A percentile compares a stretch with the other conserved stretches of the same genome.
Evolutionary conservation across 2,113 vertebrate species (phyloP).

Genomic region (Cricetomys ansorgei): DNA sequence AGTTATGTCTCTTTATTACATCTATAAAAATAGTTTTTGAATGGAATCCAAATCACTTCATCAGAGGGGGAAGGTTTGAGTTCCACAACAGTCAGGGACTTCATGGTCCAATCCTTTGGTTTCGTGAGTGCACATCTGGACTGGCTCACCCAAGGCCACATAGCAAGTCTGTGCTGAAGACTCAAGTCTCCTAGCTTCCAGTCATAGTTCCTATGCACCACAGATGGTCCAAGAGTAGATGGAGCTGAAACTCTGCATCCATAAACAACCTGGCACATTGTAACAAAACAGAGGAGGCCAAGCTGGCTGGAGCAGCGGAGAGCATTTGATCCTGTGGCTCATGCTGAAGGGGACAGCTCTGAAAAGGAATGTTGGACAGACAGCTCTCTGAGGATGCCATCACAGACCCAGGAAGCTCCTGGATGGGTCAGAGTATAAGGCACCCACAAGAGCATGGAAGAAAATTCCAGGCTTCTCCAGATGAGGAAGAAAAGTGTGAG

Average conservation of each 20-base stretch:
- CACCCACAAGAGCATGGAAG: not conserved
- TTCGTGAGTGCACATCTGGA: not conserved
- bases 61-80: not conserved
- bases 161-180: not conserved
- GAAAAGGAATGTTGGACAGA: not conserved
- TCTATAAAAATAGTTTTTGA: conserved; percentile 22
- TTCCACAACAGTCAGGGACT: not conserved
- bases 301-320: not conserved
- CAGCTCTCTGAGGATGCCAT: not conserved
- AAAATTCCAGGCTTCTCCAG: not conserved
- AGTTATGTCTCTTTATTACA: not conserved
- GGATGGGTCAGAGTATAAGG: not conserved
- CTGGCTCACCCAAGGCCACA: not conserved
- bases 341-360: not conserved
- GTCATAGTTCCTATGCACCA: not conserved
- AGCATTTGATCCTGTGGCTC: not conserved
- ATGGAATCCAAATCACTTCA: conserved; percentile 17
- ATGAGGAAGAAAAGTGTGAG: conserved; percentile 22
- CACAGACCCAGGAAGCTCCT: not conserved
- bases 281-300: not conserved
- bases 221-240: not conserved
- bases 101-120: not conserved
- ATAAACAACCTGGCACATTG: not conserved
- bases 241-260: not conserved
- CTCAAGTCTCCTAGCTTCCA: not conserved